Evolutionary conservation across 2,888 invertebrate species (phyloP).

Genomic region (Hyposoter didymator): DNA sequence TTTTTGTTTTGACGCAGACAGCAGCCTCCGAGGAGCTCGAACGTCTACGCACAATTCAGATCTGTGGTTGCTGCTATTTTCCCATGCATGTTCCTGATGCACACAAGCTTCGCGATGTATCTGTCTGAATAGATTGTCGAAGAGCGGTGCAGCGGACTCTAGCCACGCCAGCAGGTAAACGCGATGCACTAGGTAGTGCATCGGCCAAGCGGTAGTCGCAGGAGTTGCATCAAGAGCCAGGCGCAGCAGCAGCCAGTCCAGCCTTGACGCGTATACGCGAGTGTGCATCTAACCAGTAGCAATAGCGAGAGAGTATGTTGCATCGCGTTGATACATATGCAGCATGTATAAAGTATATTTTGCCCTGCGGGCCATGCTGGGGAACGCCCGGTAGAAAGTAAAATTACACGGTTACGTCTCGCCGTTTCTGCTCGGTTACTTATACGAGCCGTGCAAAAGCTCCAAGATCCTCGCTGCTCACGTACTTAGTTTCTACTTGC

Average conservation of each 20-base stretch:
- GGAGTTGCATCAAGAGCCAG: conserved; percentile 62
- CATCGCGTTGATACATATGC: conserved; percentile 15
- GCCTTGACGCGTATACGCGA: conserved; percentile 23
- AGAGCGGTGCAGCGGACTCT: conserved; percentile 42
- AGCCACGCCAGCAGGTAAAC: conserved; percentile 58
- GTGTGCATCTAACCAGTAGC: conserved; percentile 59
- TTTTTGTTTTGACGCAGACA: conserved; percentile 10
- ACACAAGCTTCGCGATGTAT: neutral
- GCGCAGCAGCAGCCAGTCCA: conserved; percentile 38
- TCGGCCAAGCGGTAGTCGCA: conserved; percentile 63
- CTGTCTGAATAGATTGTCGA: conserved; percentile 16
- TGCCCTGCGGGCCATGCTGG: conserved; percentile 71
- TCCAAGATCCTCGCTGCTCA: neutral
- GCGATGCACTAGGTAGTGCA: conserved; percentile 63
- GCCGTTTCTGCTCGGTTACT: conserved; percentile 55
- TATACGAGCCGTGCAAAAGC: conserved; percentile 53
- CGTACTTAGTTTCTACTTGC: conserved; percentile 31
- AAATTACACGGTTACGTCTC: conserved; percentile 75
- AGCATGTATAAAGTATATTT: conserved; percentile 48
- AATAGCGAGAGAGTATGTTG: conserved; percentile 60
- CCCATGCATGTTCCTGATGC: neutral
- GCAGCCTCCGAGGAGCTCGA: conserved; percentile 19
- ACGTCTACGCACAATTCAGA: conserved; percentile 36
- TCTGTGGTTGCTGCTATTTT: conserved; percentile 51
- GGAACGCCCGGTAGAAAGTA: conserved; percentile 73